Evolutionary conservation across 2,113 vertebrate genomes (phyloP).

Genomic region (Hippopotamus amphibius): DNA sequence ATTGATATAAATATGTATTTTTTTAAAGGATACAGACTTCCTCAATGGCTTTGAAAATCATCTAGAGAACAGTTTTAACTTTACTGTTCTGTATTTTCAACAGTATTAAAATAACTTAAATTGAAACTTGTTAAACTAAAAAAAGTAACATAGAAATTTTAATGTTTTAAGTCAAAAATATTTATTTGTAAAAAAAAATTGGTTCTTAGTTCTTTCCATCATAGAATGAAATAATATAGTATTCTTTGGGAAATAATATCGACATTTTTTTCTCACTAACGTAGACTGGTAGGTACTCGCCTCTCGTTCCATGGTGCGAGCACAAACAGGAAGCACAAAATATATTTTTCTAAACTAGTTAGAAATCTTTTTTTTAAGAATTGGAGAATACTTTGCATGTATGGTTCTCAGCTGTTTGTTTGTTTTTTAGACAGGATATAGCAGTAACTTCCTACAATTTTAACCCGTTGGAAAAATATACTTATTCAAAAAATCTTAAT

Average conservation of each 20-base stretch:
- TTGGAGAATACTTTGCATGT: not conserved
- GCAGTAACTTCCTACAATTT: conserved; percentile 60
- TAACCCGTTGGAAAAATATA: conserved; percentile 63
- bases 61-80: not conserved
- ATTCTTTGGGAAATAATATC: not conserved
- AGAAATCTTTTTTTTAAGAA: conserved; percentile 20
- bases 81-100: not conserved
- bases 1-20: not conserved
- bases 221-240: conserved; percentile 1
- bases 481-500: conserved; percentile 50
- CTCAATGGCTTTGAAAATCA: not conserved
- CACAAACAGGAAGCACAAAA: conserved; percentile 52
- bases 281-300: not conserved
- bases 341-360: conserved; percentile 44
- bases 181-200: not conserved
- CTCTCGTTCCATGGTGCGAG: not conserved
- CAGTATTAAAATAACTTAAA: conserved; percentile 48
- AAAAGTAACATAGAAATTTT: not conserved
- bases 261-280: not conserved
- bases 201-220: not conserved
- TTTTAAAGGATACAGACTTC: not conserved
- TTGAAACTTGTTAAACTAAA: conserved; percentile 35
- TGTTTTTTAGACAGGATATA: conserved; percentile 43
- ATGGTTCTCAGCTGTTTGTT: conserved; percentile 37
- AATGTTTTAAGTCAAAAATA: conserved; percentile 5